Percentiles rank a stretch among this genome's conserved stretches.
Conservation (phyloP, 2,888 invertebrate species). For the Eubasilissa splendida region DNA sequence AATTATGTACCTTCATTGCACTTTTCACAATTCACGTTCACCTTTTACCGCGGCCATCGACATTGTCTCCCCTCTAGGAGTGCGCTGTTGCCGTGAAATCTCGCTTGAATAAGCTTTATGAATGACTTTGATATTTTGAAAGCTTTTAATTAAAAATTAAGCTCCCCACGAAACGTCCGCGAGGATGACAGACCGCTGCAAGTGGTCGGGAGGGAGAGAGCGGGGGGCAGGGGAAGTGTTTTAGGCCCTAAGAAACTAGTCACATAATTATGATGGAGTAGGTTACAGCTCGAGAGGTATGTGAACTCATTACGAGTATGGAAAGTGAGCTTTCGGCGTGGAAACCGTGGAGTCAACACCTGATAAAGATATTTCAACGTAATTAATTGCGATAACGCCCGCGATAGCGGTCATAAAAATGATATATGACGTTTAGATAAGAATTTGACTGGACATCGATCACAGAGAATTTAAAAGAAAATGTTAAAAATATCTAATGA, state of each 20-base stretch:
- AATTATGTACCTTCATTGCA: conserved; percentile 24
- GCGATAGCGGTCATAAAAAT: conserved; percentile 52
- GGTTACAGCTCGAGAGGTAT: conserved; percentile 16
- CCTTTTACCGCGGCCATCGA: conserved; percentile 30
- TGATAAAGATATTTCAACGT: conserved; percentile 54
- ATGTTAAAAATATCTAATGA: no score
- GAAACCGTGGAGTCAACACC: conserved; percentile 55
- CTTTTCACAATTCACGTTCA: conserved; percentile 31
- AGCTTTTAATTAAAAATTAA: conserved; percentile 74
- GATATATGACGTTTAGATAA: conserved; percentile 45
- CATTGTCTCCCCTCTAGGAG: conserved; percentile 20
- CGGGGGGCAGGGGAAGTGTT: not conserved
- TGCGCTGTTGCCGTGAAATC: conserved; percentile 44
- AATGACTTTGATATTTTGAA: conserved; percentile 74
- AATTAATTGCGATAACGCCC: conserved; percentile 53
- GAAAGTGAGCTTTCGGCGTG: conserved; percentile 35
- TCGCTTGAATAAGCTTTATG: conserved; percentile 58
- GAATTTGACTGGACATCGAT: conserved; percentile 11
- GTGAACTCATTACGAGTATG: conserved; percentile 29
- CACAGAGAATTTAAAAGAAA: no score
- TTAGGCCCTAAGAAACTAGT: conserved; percentile 26
- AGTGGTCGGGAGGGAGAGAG: conserved; percentile 17
- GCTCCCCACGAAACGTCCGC: conserved; percentile 65
- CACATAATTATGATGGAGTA: conserved; percentile 52
- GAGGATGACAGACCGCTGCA: conserved; percentile 59